These are phyloP conservation scores for Liparis tanakae DNA, from an alignment of 2,797 vertebrate species.

Conservation along the genomic window DNA sequence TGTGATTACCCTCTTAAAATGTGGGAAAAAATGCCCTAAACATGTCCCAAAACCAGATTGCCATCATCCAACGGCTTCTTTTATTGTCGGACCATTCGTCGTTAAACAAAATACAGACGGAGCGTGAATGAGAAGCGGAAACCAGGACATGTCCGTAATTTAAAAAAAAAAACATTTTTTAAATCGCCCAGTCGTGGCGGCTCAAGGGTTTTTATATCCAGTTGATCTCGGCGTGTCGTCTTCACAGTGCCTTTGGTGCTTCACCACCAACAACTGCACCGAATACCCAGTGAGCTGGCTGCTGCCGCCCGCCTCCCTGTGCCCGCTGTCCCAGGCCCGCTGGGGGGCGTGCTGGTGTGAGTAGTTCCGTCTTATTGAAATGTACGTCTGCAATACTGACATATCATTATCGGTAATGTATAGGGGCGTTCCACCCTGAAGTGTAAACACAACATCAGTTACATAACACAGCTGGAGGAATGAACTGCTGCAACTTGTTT, in stretches of 20 bases:
- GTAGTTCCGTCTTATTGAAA: slow-evolving; percentile 52
- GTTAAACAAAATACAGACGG: background rate
- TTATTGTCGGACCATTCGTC: background rate
- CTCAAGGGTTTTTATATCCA: background rate
- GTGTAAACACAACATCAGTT: background rate
- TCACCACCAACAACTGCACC: slow-evolving; percentile 82
- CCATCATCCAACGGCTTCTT: background rate
- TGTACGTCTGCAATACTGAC: background rate
- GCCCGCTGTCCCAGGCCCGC: slow-evolving; percentile 82
- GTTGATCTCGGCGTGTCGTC: slow-evolving; percentile 2
- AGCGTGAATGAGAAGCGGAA: background rate
- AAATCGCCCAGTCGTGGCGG: too few species aligned
- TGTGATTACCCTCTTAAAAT: background rate
- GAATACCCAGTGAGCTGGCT: slow-evolving; percentile 88
- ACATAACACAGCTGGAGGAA: background rate
- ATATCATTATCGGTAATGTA: background rate
- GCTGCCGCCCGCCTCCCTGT: slow-evolving; percentile 83
- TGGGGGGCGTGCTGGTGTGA: slow-evolving; percentile 93
- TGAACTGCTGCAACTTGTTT: background rate
- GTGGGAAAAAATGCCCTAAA: too few species aligned
- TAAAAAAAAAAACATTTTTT: too few species aligned
- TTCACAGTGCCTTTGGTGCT: slow-evolving; percentile 92
- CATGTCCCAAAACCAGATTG: background rate
- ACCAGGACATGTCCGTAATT: background rate
- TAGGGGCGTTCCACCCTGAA: background rate